Evolutionary conservation across 1,140 invertebrate genomes (phyloP).

Genomic region (Anastrepha ludens): DNA sequence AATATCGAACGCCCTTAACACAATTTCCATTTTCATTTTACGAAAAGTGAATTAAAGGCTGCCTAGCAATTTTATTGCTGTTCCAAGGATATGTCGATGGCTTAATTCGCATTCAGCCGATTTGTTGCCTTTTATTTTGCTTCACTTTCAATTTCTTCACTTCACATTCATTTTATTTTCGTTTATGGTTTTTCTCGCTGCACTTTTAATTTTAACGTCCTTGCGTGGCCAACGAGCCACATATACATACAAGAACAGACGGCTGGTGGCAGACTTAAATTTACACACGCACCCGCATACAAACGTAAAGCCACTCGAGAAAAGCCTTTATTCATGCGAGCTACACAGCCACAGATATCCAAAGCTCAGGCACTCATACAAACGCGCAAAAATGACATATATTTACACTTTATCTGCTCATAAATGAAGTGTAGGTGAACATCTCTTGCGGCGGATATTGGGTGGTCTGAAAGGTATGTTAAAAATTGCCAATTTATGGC

Average conservation of each 20-base stretch:
- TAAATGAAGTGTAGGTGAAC: neutral
- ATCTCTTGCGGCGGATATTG: neutral
- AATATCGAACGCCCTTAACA: neutral
- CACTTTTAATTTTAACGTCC: constrained; percentile 31
- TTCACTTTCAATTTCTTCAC: constrained; percentile 35
- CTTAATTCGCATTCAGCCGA: constrained; percentile 22
- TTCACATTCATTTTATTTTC: constrained; percentile 6
- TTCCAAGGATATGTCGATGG: constrained; percentile 3
- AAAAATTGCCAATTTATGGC: too few species aligned
- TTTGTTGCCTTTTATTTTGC: constrained; percentile 9
- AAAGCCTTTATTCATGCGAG: too few species aligned
- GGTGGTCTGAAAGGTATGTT: too few species aligned
- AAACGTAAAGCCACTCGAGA: neutral
- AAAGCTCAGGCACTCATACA: too few species aligned
- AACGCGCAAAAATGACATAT: neutral
- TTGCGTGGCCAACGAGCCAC: constrained; percentile 16
- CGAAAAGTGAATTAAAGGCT: neutral
- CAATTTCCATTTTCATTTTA: neutral
- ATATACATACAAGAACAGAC: neutral
- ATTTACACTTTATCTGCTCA: neutral
- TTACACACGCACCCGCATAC: too few species aligned
- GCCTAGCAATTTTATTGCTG: too few species aligned
- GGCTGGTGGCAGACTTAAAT: neutral
- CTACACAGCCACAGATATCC: too few species aligned
- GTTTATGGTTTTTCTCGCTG: constrained; percentile 1